A percentile compares a stretch with the other conserved stretches of the same genome.
These are phyloP conservation scores for Dendrolimus punctatus DNA, from an alignment of 1,140 invertebrate genomes.

Conservation along the genomic window DNA sequence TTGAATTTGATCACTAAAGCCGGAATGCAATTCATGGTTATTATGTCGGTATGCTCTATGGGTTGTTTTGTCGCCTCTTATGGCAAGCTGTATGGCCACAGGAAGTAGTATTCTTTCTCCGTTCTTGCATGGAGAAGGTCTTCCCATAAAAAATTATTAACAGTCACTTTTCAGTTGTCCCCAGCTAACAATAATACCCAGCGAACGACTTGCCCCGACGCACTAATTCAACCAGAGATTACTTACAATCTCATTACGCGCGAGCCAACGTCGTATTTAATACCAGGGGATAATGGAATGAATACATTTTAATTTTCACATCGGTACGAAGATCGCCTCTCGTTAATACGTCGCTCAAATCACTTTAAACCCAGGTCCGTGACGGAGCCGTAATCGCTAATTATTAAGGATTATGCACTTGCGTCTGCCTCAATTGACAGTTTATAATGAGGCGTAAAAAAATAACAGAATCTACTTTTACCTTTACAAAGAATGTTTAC, in stretches of 20 bases:
- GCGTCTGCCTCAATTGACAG: too few species aligned
- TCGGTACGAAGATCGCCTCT: slow-evolving; percentile 6
- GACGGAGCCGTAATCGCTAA: background rate
- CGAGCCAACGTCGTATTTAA: slow-evolving; percentile 24
- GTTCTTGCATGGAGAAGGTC: too few species aligned
- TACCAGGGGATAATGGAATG: slow-evolving; percentile 23
- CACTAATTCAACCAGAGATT: slow-evolving; percentile 37
- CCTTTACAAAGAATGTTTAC: too few species aligned
- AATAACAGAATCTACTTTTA: too few species aligned
- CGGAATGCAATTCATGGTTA: too few species aligned
- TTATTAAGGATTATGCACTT: background rate
- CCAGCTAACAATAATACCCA: slow-evolving; percentile 35
- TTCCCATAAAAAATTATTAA: slow-evolving; percentile 33
- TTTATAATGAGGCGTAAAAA: too few species aligned
- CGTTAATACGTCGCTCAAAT: slow-evolving; percentile 23
- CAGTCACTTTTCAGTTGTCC: slow-evolving; percentile 60
- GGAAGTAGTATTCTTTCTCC: too few species aligned
- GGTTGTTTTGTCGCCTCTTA: too few species aligned
- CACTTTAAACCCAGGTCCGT: slow-evolving; percentile 3
- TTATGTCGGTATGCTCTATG: too few species aligned
- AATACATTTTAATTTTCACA: slow-evolving; percentile 37
- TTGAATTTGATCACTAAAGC: too few species aligned
- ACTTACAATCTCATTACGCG: slow-evolving; percentile 35
- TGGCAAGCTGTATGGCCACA: too few species aligned
- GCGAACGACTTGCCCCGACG: slow-evolving; percentile 10